phyloP scores from a whole-genome alignment of 2,113 vertebrate genomes.

The Gallinago media region DNA sequence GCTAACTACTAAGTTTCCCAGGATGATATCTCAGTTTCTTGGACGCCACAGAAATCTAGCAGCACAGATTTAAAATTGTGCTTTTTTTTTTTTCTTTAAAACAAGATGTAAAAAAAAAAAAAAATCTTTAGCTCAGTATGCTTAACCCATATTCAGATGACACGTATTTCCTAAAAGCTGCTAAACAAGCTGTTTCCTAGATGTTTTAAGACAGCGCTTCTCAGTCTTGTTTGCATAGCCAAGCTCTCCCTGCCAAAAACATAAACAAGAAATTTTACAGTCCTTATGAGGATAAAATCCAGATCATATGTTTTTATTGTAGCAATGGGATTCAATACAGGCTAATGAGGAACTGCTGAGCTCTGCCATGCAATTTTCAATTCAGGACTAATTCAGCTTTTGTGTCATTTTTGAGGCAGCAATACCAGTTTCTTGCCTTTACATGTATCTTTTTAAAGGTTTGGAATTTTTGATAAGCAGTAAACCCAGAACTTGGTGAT shows the following conservation, averaged over 20 bases:
- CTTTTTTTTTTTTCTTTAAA: background rate
- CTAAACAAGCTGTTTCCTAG: background rate
- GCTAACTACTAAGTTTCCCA: background rate
- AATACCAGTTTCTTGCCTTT: background rate
- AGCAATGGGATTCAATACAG: background rate
- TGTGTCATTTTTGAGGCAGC: background rate
- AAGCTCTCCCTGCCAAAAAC: background rate
- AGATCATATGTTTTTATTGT: background rate
- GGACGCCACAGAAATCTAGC: background rate
- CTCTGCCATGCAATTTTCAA: background rate
- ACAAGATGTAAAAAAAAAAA: background rate
- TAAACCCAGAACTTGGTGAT: background rate
- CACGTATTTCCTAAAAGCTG: background rate
- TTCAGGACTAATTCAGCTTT: background rate
- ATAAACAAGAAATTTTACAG: background rate
- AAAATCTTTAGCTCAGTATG: background rate
- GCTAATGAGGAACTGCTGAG: background rate
- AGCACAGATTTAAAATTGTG: background rate
- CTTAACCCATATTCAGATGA: background rate
- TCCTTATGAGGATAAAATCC: background rate
- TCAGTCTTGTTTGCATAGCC: background rate
- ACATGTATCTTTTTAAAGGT: background rate
- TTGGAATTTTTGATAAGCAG: background rate
- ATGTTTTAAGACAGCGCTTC: background rate
- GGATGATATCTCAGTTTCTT: background rate